Base-by-base conservation (phyloP, 35 echinoderm and acorn worm genomes). In the Antedon bifida region DNA sequence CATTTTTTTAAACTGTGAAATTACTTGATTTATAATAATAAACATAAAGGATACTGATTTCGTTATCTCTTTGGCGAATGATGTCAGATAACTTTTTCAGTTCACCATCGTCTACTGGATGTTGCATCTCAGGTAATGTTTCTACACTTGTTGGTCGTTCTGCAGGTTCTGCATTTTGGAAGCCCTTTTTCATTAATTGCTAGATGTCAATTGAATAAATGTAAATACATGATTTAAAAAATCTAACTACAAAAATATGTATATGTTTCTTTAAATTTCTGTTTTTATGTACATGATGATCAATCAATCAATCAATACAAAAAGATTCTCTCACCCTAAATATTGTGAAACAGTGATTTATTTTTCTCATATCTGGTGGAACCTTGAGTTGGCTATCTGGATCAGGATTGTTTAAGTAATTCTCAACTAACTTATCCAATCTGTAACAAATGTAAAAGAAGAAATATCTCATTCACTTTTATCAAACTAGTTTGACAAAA, bases 11-110 rank as follows among this genome's bases (percentile, higher is more conserved):
- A 14, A 4, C 38, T 7, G 4, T 7, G 14, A 42, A 7, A 42
- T 7, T 7, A 42, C 38, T 14, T 42, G 14, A 42, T 42, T 42
- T 7, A 42, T 42, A 42, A 4, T 7, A 7, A 14, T 42, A 36
- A 36, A 46, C 11, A 39, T n/a, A 34, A 96, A 97, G 88, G 94
- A 97, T 97, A 97, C 94, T 97, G 83, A 97, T 97, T 83, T 97
- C 94, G 83, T 92, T 97, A 73, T 97, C 94, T 75, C 94, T 79
- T 79, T 97, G 94, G 30, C 85, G 75, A 34, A 97, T 79, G 39
- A 97, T 77, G 13, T 84, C 88, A 19, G 90, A 84, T 14, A 97
- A 85, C 79, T 92, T 97, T 44, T 90, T 92, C 32, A 97, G 83
- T 74, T 97, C 94, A 13, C 51, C 83, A 77, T 87, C 84, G 32